Conservation (phyloP, 2,888 invertebrate genomes). For the Cataglyphis rosenhaueri region DNA sequence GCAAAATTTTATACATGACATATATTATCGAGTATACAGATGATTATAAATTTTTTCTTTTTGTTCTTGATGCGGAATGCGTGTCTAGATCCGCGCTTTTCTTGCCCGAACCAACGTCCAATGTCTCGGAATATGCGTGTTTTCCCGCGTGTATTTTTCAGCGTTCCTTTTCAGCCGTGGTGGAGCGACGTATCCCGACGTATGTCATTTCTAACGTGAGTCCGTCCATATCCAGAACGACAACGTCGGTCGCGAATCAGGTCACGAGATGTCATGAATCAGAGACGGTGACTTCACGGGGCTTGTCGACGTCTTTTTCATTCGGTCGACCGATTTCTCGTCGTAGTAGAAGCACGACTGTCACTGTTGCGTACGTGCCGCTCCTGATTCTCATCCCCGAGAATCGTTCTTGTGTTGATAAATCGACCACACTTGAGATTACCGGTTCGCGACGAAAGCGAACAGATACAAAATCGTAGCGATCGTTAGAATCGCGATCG, state of each 20-base stretch:
- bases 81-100: neutral
- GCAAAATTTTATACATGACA: neutral
- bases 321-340: conserved; percentile 57
- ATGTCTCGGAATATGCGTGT: neutral
- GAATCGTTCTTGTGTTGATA: conserved; percentile 51
- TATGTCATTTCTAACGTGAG: conserved; percentile 47
- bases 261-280: conserved; percentile 46
- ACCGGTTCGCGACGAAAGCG: conserved; percentile 50
- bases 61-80: neutral
- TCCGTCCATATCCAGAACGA: conserved; percentile 51
- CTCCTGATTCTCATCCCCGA: conserved; percentile 36
- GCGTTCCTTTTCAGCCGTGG: conserved; percentile 3
- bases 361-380: conserved; percentile 22
- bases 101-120: neutral
- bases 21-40: neutral
- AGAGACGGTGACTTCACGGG: conserved; percentile 45
- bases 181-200: conserved; percentile 32
- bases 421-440: conserved; percentile 57
- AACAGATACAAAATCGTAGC: conserved; percentile 27
- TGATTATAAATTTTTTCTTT: neutral
- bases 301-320: conserved; percentile 63
- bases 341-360: conserved; percentile 17
- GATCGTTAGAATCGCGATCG: neutral
- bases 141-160: neutral
- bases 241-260: conserved; percentile 58